Evolutionary conservation across 2,113 vertebrate species (phyloP).

Genomic region (Carlito syrichta): DNA sequence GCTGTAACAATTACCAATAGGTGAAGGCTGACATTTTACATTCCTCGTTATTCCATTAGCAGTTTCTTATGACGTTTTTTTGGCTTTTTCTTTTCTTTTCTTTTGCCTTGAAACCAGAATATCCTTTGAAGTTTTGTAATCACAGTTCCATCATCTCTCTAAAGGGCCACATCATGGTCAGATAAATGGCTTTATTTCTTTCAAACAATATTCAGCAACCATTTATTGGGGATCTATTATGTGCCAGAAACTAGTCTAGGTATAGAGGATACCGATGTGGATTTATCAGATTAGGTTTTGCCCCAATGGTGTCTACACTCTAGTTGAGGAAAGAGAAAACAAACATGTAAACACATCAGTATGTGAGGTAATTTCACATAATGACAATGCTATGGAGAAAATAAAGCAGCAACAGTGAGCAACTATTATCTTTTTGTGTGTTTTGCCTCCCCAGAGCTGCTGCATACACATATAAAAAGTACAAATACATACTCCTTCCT

Average conservation of each 20-base stretch:
- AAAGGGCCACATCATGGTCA: background rate
- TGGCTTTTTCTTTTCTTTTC: background rate
- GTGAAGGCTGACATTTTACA: conserved; percentile 48
- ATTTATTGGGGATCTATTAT: background rate
- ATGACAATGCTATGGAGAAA: background rate
- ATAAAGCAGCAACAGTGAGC: background rate
- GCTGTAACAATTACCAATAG: conserved; percentile 64
- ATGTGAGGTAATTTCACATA: background rate
- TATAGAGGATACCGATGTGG: background rate
- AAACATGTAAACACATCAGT: background rate
- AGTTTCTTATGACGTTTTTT: conserved; percentile 18
- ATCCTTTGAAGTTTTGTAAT: background rate
- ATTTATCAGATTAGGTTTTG: background rate
- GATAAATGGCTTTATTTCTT: background rate
- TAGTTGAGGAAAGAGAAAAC: background rate
- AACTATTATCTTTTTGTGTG: background rate
- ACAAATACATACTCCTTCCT: background rate
- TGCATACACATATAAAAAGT: background rate
- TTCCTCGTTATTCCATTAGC: conserved; percentile 67
- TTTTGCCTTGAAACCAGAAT: background rate
- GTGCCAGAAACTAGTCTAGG: background rate
- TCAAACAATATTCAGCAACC: background rate
- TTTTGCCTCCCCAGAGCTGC: background rate
- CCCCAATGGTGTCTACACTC: background rate
- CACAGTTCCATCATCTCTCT: background rate